Evolutionary conservation across 1,140 invertebrate species (phyloP).

Genomic region (Heliconius melpomene): DNA sequence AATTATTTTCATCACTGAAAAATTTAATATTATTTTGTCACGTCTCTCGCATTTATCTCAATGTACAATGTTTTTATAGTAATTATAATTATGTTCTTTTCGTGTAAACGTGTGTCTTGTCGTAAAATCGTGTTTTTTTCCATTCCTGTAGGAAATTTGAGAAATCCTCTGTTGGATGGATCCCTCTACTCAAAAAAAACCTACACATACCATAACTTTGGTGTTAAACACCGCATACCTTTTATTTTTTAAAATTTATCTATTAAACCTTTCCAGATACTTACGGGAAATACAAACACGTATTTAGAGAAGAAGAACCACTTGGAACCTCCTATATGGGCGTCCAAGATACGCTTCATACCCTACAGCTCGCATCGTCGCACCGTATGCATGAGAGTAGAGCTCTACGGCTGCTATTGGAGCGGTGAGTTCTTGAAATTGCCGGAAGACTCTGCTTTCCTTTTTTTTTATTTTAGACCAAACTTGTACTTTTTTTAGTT

Average conservation of each 20-base stretch:
- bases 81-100: no score
- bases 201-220: no score
- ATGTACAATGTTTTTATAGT: no score
- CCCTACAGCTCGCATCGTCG: constrained; percentile 91
- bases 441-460: not conserved
- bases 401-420: constrained; percentile 90
- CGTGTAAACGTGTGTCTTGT: no score
- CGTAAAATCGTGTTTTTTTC: no score
- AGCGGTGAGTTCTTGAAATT: constrained; percentile 79
- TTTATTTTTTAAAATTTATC: not conserved
- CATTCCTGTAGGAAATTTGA: not conserved
- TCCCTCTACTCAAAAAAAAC: no score
- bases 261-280: not conserved
- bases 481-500: no score
- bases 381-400: constrained; percentile 93
- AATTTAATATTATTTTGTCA: not conserved
- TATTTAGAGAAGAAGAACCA: constrained; percentile 89
- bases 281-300: constrained; percentile 89
- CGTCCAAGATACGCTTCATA: constrained; percentile 89
- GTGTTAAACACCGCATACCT: no score
- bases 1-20: not conserved
- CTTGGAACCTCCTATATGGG: constrained; percentile 90
- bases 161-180: not conserved
- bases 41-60: not conserved
- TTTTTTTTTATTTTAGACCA: not conserved